Evolutionary conservation across 2,888 invertebrate genomes (phyloP).

Genomic region (Sphaeridia pumilis): DNA sequence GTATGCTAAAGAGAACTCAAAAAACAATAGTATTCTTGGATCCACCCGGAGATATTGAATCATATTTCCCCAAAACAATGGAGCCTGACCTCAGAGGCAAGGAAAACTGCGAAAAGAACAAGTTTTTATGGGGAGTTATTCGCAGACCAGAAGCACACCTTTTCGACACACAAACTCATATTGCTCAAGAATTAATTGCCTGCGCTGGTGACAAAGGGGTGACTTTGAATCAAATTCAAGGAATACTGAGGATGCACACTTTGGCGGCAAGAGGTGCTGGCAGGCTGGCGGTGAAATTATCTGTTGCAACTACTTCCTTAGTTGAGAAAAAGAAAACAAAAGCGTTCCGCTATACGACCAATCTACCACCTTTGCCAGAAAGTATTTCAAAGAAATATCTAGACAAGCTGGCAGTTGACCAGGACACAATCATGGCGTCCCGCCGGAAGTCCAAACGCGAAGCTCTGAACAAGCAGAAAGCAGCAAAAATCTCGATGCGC

Average conservation of each 20-base stretch:
- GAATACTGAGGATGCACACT: conserved; percentile 4
- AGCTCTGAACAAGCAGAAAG: neutral
- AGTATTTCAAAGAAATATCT: neutral
- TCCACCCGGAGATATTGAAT: conserved; percentile 13
- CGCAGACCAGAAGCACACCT: neutral
- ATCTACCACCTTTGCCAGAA: neutral
- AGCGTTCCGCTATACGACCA: conserved; percentile 14
- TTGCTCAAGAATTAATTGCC: conserved; percentile 5
- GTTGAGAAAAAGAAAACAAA: conserved; percentile 22
- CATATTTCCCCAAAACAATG: conserved; percentile 4
- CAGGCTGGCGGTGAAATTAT: conserved; percentile 12
- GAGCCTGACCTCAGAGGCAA: conserved; percentile 1
- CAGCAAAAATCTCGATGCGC: neutral
- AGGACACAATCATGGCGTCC: neutral
- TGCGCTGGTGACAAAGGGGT: conserved; percentile 14
- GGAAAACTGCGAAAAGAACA: conserved; percentile 5
- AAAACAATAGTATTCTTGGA: conserved; percentile 10
- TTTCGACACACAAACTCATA: conserved; percentile 7
- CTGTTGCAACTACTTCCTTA: conserved; percentile 10
- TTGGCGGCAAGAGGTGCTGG: conserved; percentile 19
- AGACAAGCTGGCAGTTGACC: neutral
- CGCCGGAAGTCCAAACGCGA: too few species aligned
- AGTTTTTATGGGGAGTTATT: conserved; percentile 5
- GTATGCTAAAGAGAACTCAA: conserved; percentile 3
- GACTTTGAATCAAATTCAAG: conserved; percentile 11